phyloP scores from a whole-genome alignment of 2,797 vertebrate species.

The Sebastes wilsoni region DNA sequence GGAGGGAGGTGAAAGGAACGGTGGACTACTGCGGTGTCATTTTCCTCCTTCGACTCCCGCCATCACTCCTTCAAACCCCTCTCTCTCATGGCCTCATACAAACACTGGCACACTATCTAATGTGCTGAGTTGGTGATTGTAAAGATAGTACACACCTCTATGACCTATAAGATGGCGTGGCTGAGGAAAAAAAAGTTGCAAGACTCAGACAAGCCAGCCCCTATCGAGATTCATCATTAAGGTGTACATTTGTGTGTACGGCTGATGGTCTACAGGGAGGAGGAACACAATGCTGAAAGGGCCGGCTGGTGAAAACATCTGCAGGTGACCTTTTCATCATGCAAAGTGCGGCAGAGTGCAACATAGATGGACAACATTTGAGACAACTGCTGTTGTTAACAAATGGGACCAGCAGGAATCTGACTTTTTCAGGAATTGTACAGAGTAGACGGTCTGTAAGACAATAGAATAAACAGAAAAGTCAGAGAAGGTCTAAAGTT shows the following conservation, averaged over 20 bases:
- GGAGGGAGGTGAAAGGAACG: slow-evolving; percentile 67
- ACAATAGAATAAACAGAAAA: not conserved
- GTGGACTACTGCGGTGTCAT: slow-evolving; percentile 57
- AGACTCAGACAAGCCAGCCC: not conserved
- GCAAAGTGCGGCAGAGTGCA: not conserved
- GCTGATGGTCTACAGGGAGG: not conserved
- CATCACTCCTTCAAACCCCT: slow-evolving; percentile 34
- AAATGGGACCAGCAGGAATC: not conserved
- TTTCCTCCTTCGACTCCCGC: slow-evolving; percentile 51
- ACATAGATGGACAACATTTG: not conserved
- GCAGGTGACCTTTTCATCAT: slow-evolving; percentile 2
- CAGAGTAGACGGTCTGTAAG: not conserved
- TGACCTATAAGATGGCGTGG: not conserved
- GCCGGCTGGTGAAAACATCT: slow-evolving; percentile 21
- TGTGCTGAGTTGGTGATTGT: not conserved
- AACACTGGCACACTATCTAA: slow-evolving; percentile 11
- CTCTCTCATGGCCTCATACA: not conserved
- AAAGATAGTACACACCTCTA: not conserved
- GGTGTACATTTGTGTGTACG: not conserved
- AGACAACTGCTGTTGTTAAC: not conserved
- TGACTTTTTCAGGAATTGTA: not conserved
- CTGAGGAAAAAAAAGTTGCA: not conserved
- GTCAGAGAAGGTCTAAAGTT: not conserved
- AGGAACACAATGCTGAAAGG: not conserved
- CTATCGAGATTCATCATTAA: slow-evolving; percentile 43